A percentile compares a stretch with the other conserved stretches of the same genome.
phyloP scores from a whole-genome alignment of 1,140 invertebrate genomes.

The Calycopis cecrops region DNA sequence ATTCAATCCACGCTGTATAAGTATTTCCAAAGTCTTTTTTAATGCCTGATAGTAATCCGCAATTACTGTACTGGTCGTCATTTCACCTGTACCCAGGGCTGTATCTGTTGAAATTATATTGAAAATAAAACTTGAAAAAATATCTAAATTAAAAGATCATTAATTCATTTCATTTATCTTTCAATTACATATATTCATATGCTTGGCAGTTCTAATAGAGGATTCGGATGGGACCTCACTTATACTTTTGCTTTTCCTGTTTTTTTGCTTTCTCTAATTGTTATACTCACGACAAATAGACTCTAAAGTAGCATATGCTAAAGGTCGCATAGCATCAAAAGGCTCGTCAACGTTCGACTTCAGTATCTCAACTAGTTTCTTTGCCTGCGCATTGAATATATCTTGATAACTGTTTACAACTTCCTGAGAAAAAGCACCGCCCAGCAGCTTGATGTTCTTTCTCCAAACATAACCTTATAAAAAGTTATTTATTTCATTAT shows the following conservation, averaged over 20 bases:
- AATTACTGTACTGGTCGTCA: conserved; percentile 34
- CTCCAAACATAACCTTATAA: conserved; percentile 35
- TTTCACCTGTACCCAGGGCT: conserved; percentile 36
- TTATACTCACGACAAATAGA: conserved; percentile 44
- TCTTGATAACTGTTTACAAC: conserved; percentile 36
- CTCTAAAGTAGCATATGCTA: conserved; percentile 38
- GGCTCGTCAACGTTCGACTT: conserved; percentile 29
- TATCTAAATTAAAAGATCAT: too few species aligned
- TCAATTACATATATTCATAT: too few species aligned
- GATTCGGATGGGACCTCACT: too few species aligned
- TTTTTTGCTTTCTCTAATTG: background rate
- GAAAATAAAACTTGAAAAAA: too few species aligned
- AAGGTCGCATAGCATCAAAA: conserved; percentile 35
- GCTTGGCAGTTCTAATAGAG: too few species aligned
- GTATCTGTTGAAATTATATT: conserved; percentile 40
- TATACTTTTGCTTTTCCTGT: background rate
- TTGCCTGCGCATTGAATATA: conserved; percentile 37
- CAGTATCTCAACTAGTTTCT: conserved; percentile 27
- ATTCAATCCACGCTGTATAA: conserved; percentile 38
- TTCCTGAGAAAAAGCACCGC: conserved; percentile 31
- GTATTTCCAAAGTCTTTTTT: conserved; percentile 33
- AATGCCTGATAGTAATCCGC: conserved; percentile 45
- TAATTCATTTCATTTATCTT: too few species aligned
- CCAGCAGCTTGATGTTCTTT: conserved; percentile 37
- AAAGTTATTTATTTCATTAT: too few species aligned